These are phyloP conservation scores for Seriola rivoliana DNA, from an alignment of 2,113 vertebrate genomes.

Conservation along the genomic window DNA sequence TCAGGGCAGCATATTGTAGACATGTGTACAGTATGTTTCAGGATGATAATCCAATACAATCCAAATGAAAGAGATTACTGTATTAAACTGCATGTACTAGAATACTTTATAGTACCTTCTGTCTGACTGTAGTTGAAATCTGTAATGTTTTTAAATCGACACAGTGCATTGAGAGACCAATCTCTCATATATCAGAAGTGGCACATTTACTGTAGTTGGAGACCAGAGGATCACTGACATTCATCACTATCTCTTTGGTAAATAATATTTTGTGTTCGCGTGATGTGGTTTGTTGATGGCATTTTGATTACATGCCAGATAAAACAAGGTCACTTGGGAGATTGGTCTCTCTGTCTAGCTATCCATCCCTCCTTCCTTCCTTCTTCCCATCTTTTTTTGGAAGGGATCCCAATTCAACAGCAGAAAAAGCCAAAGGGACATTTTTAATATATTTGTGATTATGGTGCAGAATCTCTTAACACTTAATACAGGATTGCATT, in stretches of 20 bases:
- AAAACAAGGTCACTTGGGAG: neutral
- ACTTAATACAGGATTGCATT: neutral
- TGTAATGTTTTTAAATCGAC: neutral
- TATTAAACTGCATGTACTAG: neutral
- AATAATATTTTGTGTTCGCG: neutral
- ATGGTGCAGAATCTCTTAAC: conserved; percentile 5
- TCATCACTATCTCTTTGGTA: neutral
- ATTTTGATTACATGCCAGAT: neutral
- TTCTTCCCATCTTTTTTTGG: neutral
- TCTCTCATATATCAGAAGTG: neutral
- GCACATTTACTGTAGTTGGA: neutral
- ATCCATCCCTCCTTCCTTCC: neutral
- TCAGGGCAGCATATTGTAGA: no score
- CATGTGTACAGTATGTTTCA: no score
- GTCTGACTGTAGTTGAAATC: neutral
- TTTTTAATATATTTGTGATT: neutral
- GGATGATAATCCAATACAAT: no score
- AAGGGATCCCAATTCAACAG: neutral
- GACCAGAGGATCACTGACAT: neutral
- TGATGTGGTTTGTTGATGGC: neutral
- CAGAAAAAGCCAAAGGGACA: neutral
- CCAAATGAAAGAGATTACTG: neutral
- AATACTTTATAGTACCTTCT: neutral
- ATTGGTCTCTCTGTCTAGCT: neutral
- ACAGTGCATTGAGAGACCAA: neutral